Evolutionary conservation across 2,888 invertebrate species (phyloP).

Genomic region (Drosophila picticornis): DNA sequence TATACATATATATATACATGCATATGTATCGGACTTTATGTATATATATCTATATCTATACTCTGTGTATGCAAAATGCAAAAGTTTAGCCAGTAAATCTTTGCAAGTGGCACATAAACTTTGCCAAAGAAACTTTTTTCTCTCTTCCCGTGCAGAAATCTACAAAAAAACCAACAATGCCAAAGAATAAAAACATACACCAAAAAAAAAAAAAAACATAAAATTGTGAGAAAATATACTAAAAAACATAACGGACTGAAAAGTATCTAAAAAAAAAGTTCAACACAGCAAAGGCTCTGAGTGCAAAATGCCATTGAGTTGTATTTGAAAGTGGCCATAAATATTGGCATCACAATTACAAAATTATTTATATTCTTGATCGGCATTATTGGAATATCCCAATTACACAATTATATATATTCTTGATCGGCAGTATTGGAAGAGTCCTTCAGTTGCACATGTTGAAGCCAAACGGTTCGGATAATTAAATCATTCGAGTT

Average conservation of each 20-base stretch:
- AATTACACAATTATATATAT: slow-evolving; percentile 14
- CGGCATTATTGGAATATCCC: not conserved
- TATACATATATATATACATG: slow-evolving; percentile 26
- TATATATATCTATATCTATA: slow-evolving; percentile 27
- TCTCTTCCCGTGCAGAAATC: slow-evolving; percentile 55
- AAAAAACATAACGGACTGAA: slow-evolving; percentile 40
- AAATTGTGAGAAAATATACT: slow-evolving; percentile 26
- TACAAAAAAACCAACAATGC: slow-evolving; percentile 75
- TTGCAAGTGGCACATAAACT: slow-evolving; percentile 80
- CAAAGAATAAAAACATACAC: slow-evolving; percentile 51
- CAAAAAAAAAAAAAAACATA: slow-evolving; percentile 8
- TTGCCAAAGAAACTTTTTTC: slow-evolving; percentile 74
- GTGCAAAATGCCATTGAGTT: slow-evolving; percentile 33
- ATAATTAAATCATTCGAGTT: not conserved
- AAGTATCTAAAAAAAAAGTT: slow-evolving; percentile 42
- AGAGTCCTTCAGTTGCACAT: not conserved
- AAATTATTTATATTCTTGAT: not conserved
- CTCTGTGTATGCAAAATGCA: slow-evolving; percentile 74
- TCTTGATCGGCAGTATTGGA: not conserved
- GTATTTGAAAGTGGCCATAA: slow-evolving; percentile 12
- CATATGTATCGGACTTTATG: slow-evolving; percentile 13
- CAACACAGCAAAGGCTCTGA: slow-evolving; percentile 21
- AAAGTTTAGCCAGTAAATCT: slow-evolving; percentile 80
- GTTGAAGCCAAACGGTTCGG: not conserved
- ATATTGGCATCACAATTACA: slow-evolving; percentile 27